Conservation (phyloP, 2,797 vertebrate species). For the Benthosema pterotum region DNA sequence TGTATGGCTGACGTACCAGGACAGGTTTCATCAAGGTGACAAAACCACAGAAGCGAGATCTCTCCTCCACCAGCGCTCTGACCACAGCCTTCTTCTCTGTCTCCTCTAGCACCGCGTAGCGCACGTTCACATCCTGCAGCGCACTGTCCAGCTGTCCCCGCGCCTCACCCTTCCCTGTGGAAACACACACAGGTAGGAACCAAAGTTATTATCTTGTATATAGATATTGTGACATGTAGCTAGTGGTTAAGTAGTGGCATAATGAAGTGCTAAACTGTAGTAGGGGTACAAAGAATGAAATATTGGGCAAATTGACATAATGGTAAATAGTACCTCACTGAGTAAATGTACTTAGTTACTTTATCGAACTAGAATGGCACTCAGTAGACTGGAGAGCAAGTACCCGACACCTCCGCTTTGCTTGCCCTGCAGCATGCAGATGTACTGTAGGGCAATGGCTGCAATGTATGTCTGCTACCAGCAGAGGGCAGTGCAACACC, state of each 20-base stretch:
- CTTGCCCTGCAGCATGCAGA: no score
- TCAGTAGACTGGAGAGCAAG: no score
- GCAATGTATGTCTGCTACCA: conserved; percentile 30
- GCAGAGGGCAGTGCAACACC: conserved; percentile 48
- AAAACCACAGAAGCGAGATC: conserved; percentile 84
- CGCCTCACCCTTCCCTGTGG: conserved; percentile 81
- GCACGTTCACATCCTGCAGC: conserved; percentile 84
- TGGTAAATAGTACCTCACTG: no score
- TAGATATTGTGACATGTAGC: no score
- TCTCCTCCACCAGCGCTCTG: conserved; percentile 81
- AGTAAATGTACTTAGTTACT: no score
- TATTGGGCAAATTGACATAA: no score
- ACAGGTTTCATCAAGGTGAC: conserved; percentile 85
- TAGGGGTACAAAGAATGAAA: no score
- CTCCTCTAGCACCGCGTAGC: conserved; percentile 83
- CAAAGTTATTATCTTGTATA: neutral
- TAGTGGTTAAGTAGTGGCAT: no score
- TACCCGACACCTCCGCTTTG: no score
- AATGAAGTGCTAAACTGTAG: no score
- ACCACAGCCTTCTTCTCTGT: conserved; percentile 84
- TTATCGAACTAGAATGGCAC: no score
- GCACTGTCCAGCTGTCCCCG: conserved; percentile 83
- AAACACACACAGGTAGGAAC: neutral
- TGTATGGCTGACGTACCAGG: conserved; percentile 65
- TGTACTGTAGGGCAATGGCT: neutral